Base-by-base conservation (phyloP, 2,888 invertebrate genomes). In the Liopterus haemorrhoidalis region DNA sequence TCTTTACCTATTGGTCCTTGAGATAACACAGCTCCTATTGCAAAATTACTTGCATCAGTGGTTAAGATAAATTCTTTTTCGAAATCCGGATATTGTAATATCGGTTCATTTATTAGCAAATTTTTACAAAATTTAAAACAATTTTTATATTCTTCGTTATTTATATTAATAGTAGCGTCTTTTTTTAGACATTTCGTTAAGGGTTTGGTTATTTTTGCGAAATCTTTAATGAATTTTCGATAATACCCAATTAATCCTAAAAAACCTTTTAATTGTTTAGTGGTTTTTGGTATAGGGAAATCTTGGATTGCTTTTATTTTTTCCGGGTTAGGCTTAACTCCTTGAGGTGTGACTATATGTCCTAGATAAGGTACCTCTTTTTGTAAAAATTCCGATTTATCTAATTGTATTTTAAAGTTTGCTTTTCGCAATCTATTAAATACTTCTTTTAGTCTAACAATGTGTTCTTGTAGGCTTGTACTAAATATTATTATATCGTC, bases 1-100 rank as follows among this genome's bases (percentile, higher is more conserved):
- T 61, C 60, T 39, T 57, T 53, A 2, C 55, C 55, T 22, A 55
- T 54, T 0, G 54, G 40, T 1, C 54, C 55, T 43, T 63, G 61
- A 1, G 55, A 50, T 4, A 57, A 22, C 1, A 59, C 52, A 8
- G 54, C 50, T 20, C 51, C 56, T 20, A 51, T 43, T 9, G 53
- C 58, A 44, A 42, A 55, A 21, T 53, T 55, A 25, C 52, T 57
- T 22, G 50, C 59, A 25, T 50, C 60, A 16, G 51, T 61, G 8
- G 52, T 55, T 8, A 55, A 39, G 41, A 40, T 51, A 39, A 54
- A 62, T 31, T 44, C 38, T 46, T 49, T 45, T 2, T 30, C 28
- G 36, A 54, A 54, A 35, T 57, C 49, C 1, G 56, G 54, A 24
- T 52, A 54, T 31, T 49, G 20, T 37, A 12, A 22, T 11, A n/a